These are phyloP conservation scores for Hydrozoanthus tunicans DNA, from an alignment of 64 coral and sea anemone species.

Conservation along the genomic window DNA sequence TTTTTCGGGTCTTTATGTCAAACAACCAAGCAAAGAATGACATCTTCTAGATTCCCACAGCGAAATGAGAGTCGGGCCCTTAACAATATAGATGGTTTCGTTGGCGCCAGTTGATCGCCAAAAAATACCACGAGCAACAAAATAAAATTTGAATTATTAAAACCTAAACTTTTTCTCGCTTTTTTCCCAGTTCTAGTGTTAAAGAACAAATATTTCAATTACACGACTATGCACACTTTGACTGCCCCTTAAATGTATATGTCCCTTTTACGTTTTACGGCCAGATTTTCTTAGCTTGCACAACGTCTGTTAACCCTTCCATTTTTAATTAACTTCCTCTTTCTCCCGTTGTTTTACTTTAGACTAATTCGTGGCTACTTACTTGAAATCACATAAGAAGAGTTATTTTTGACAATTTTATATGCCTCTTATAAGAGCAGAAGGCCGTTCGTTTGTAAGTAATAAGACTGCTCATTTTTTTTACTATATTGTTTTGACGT, in stretches of 20 bases:
- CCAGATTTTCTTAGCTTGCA: neutral
- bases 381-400: no score
- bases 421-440: neutral
- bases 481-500: no score
- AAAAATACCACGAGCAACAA: neutral
- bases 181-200: no score
- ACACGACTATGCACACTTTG: neutral
- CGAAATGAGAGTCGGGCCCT: conserved; percentile 3
- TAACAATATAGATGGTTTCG: neutral
- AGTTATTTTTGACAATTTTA: no score
- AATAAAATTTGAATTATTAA: neutral
- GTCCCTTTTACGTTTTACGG: neutral
- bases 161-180: neutral
- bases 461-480: no score
- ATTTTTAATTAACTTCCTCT: neutral
- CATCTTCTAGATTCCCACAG: conserved; percentile 34
- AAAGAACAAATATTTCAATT: no score
- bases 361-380: no score
- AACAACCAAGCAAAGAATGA: neutral
- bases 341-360: neutral
- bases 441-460: no score
- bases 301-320: neutral
- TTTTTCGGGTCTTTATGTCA: neutral
- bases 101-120: neutral
- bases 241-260: no score